Percentiles rank a stretch among this genome's conserved stretches.
Evolutionary conservation across 2,113 vertebrate species (phyloP).

Genomic region (Shinisaurus crocodilurus): DNA sequence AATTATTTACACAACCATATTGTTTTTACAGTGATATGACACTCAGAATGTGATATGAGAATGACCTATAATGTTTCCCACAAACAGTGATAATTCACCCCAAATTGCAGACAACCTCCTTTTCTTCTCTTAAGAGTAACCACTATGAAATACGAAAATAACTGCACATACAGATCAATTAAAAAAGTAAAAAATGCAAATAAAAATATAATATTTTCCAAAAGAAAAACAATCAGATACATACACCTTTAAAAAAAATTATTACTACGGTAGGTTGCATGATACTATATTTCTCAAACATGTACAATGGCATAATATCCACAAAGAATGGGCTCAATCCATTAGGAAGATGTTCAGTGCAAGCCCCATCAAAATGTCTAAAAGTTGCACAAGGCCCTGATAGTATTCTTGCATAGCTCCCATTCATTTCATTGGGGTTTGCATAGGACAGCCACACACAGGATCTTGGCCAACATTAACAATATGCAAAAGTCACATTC

Average conservation of each 20-base stretch:
- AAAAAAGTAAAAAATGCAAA: constrained; percentile 84
- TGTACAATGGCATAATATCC: constrained; percentile 81
- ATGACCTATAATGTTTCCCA: constrained; percentile 61
- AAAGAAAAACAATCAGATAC: constrained; percentile 81
- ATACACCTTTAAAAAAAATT: constrained; percentile 80
- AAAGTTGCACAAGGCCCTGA: not conserved
- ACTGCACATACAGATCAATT: constrained; percentile 77
- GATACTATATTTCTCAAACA: constrained; percentile 74
- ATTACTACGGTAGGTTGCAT: constrained; percentile 73
- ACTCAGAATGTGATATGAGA: constrained; percentile 63
- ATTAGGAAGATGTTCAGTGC: not conserved
- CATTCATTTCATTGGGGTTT: not conserved
- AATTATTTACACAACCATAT: constrained; percentile 69
- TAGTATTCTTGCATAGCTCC: not conserved
- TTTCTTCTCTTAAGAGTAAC: constrained; percentile 65
- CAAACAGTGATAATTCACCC: constrained; percentile 62
- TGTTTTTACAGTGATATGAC: constrained; percentile 74
- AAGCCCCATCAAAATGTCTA: not conserved
- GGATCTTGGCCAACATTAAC: constrained; percentile 41
- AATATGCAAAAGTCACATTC: constrained; percentile 73
- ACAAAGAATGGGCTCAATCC: constrained; percentile 64
- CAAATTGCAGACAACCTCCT: constrained; percentile 67
- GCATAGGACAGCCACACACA: not conserved
- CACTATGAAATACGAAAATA: constrained; percentile 80
- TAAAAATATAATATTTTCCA: constrained; percentile 85